Evolutionary conservation across 2,113 vertebrate genomes (phyloP).

Genomic region (Caranx ignobilis): DNA sequence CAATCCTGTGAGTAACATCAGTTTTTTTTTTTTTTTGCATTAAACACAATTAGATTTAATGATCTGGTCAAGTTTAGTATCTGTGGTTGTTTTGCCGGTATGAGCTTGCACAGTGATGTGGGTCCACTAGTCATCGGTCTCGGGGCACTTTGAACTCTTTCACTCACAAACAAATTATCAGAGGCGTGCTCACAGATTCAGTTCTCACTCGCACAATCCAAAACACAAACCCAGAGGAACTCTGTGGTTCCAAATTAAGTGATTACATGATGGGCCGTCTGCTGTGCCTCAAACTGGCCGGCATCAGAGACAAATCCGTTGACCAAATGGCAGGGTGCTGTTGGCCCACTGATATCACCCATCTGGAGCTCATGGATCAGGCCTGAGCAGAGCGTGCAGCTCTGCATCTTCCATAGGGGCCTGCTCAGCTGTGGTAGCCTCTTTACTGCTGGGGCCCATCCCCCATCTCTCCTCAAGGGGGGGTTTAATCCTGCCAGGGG

Average conservation of each 20-base stretch:
- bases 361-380: conserved; percentile 78
- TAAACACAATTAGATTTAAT: not conserved
- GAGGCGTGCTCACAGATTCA: conserved; percentile 40
- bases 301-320: conserved; percentile 75
- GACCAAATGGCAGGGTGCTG: conserved; percentile 74
- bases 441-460: conserved; percentile 53
- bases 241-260: conserved; percentile 73
- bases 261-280: conserved; percentile 79
- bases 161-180: conserved; percentile 11
- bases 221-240: conserved; percentile 54
- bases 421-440: conserved; percentile 75
- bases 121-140: conserved; percentile 14
- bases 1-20: conserved; percentile 87
- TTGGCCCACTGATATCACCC: conserved; percentile 74
- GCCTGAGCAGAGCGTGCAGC: conserved; percentile 41
- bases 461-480: conserved; percentile 52
- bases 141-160: conserved; percentile 7
- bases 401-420: conserved; percentile 45
- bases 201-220: conserved; percentile 47
- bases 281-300: conserved; percentile 73
- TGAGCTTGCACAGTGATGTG: not conserved
- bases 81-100: conserved; percentile 3
- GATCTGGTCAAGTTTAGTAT: not conserved
- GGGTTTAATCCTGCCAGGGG: conserved; percentile 67
- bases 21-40: conserved; percentile 1